Evolutionary conservation across 2,797 vertebrate species (phyloP).

Genomic region (Hemibagrus guttatus): DNA sequence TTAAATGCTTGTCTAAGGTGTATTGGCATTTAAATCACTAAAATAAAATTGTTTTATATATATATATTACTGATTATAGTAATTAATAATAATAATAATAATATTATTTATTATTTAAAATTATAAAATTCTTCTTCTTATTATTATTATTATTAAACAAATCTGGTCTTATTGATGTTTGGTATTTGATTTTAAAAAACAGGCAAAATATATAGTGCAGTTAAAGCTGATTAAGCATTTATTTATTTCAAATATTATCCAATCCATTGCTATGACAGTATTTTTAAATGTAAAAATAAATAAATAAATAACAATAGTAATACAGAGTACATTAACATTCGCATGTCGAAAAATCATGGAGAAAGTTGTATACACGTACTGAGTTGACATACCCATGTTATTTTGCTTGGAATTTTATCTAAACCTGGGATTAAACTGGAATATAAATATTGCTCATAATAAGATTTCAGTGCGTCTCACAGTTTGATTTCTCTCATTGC

Average conservation of each 20-base stretch:
- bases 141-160: neutral
- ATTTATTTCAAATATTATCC: neutral
- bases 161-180: neutral
- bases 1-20: neutral
- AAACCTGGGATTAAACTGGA: slow-evolving; percentile 1
- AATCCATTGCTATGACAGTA: too few species aligned
- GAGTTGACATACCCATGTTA: neutral
- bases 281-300: neutral
- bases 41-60: too few species aligned
- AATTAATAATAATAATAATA: too few species aligned
- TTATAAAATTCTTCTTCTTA: too few species aligned
- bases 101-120: too few species aligned
- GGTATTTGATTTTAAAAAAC: neutral
- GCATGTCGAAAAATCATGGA: neutral
- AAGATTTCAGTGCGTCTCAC: neutral
- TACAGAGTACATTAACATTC: neutral
- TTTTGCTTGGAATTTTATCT: neutral
- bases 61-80: too few species aligned
- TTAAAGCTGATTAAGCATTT: neutral
- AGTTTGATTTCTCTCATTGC: slow-evolving; percentile 15
- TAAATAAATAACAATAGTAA: neutral
- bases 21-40: neutral
- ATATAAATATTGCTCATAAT: slow-evolving; percentile 26
- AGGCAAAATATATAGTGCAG: neutral
- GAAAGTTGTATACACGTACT: neutral